Base-by-base conservation (phyloP, 2,797 vertebrate species). In the Sebastes steindachneri region DNA sequence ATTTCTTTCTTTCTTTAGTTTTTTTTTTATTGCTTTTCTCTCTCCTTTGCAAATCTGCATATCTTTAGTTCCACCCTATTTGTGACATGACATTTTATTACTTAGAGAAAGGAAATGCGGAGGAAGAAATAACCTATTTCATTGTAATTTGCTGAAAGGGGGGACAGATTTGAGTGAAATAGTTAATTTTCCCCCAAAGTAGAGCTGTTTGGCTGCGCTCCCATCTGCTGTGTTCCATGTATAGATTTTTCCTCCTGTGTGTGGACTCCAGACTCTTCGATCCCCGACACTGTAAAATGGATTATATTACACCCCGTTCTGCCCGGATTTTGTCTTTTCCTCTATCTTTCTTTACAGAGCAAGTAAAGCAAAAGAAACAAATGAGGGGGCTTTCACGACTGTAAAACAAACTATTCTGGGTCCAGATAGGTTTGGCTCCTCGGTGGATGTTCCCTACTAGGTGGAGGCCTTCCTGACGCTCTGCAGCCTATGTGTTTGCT, bases 221-320 rank as follows among this genome's bases (percentile, higher is more conserved):
- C 89, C 93, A 92, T 96, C 94, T 94, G 91, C 90, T 91, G 74
- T 68, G 92, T 88, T 92, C 92, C 94, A 90, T 86, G 80, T 96
- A 97, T 97, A 94, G 96, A 97, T 96, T 96, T 96, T 94, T 90
- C 41, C 73, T 91, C 91, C 94, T 86, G 86, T 91, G 92, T 91
- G 92, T 91, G 93, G 93, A 94, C 94, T 96, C 94, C 94, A 93
- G 94, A 92, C 93, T 91, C 91, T 97, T 96, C 79, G 65, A 95
- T 95, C 88, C 88, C 93, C 90, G 90, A 91, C 82, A 84, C 92
- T 94, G 90, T 93, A 94, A 95, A 95, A 96, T 96, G 89, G 94
- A 97, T 97, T 97, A 93, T 94, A 95, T 97, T 96, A 95, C 93
- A 90, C 82, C 95, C 88, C 85, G 71, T 93, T 94, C 95, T 95